Base-by-base conservation (phyloP, 2,797 vertebrate genomes). In the Eulemur albifrons region DNA sequence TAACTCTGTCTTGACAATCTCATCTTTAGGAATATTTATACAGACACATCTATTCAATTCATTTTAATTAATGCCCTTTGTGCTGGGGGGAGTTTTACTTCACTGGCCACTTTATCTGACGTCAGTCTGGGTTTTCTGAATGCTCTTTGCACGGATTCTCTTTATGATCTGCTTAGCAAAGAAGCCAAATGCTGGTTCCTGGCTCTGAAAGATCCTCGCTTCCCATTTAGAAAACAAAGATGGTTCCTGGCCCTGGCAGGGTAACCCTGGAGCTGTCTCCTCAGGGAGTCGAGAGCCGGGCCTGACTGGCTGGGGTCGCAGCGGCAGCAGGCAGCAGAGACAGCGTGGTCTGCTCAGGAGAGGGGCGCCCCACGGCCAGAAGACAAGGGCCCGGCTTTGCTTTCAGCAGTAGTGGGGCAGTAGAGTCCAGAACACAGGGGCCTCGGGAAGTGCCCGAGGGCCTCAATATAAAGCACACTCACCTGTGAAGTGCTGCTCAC, bases 11-110 rank as follows among this genome's bases (percentile, higher is more conserved):
- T 93, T 5, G 21, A 97, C 95, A 94, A 93, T 72, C 73, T 90
- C 88, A 94, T 82, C 90, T 96, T 89, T n/a, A 92, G 88, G 81
- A 96, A 88, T 95, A 95, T 83, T 97, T 96, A 96, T 90, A 90
- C 61, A 81, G 90, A 84, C 27, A 52, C 63, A 90, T 92, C 73
- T 92, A 88, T 85, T 92, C 90, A 85, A 35, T 94, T 92, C 5
- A 0, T 88, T 97, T 95, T 85, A 94, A 93, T 95, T 90, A 93
- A 95, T 70, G 76, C 77, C 91, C 77, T 96, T 70, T 90, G 96
- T 95, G 90, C 96, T 95, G 81, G 7, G 88, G 88, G 84, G 95
- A 93, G 61, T 91, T 93, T 61, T 70, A 59, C 72, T 92, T 92
- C 21, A 9, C 77, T 13, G 38, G 67, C 81, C 65, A 30, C 87